Conservation (phyloP, 2,797 vertebrate species). For the Merluccius polli region DNA sequence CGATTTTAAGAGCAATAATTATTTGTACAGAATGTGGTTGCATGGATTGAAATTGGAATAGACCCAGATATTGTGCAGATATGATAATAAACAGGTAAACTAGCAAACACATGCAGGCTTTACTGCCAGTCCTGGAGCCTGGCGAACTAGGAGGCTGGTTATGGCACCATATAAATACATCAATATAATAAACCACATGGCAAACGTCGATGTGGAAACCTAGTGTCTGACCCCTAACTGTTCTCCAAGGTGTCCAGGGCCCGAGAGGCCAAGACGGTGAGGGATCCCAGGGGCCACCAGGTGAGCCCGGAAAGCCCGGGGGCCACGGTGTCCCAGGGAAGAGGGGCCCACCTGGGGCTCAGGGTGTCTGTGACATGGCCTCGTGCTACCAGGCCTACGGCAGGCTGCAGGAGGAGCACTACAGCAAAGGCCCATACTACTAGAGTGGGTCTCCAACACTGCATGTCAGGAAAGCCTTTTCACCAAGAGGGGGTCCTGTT, state of each 20-base stretch:
- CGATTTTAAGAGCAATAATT: too few species aligned
- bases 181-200: too few species aligned
- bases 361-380: conserved; percentile 59
- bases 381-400: conserved; percentile 58
- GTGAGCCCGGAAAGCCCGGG: conserved; percentile 56
- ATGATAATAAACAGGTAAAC: too few species aligned
- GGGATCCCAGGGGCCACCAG: conserved; percentile 51
- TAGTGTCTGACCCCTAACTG: neutral
- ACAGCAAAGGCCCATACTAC: conserved; percentile 66
- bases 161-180: too few species aligned
- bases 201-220: neutral
- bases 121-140: neutral
- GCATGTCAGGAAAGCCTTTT: neutral
- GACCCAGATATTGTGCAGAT: neutral
- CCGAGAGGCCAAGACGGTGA: conserved; percentile 56
- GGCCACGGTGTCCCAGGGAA: conserved; percentile 56
- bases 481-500: neutral
- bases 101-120: neutral
- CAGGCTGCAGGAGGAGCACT: conserved; percentile 39
- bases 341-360: conserved; percentile 52
- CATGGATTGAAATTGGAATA: neutral
- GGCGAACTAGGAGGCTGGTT: neutral
- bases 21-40: neutral
- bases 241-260: conserved; percentile 54
- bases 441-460: conserved; percentile 33